phyloP scores from a whole-genome alignment of 2,888 invertebrate species.

The Diaprepes abbreviatus region DNA sequence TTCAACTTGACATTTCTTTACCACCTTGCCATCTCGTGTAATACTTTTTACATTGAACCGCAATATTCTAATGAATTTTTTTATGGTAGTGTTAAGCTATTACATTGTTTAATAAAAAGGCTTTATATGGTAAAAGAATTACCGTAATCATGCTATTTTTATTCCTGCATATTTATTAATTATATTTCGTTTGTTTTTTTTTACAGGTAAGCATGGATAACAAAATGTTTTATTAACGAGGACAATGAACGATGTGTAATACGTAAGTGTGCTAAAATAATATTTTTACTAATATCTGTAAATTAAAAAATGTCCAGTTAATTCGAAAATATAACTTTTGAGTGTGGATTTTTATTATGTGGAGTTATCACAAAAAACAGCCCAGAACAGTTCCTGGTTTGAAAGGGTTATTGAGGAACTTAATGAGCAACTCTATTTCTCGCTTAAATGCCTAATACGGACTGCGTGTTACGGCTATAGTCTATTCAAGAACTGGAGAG shows the following conservation, averaged over 20 bases:
- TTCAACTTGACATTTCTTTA: conserved; percentile 42
- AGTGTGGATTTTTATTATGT: no score
- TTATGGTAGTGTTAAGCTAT: conserved; percentile 16
- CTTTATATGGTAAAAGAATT: conserved; percentile 16
- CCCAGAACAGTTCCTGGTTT: no score
- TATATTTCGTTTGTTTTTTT: conserved; percentile 23
- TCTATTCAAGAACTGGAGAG: no score
- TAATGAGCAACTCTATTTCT: no score
- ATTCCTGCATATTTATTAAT: conserved; percentile 7
- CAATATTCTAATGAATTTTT: conserved; percentile 22
- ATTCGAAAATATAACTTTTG: no score
- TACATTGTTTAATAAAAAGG: neutral
- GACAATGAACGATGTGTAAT: neutral
- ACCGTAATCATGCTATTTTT: conserved; percentile 9
- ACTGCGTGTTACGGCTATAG: no score
- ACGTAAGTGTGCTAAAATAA: neutral
- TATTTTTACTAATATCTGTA: neutral
- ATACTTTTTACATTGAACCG: conserved; percentile 32
- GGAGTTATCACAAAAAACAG: no score
- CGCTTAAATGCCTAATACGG: no score
- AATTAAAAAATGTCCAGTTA: no score
- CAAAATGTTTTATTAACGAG: no score
- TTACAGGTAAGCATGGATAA: conserved; percentile 25
- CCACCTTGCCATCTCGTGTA: conserved; percentile 27
- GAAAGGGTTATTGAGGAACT: no score